Evolutionary conservation across 2,888 invertebrate genomes (phyloP).

Genomic region (Scaptomyza reducta): DNA sequence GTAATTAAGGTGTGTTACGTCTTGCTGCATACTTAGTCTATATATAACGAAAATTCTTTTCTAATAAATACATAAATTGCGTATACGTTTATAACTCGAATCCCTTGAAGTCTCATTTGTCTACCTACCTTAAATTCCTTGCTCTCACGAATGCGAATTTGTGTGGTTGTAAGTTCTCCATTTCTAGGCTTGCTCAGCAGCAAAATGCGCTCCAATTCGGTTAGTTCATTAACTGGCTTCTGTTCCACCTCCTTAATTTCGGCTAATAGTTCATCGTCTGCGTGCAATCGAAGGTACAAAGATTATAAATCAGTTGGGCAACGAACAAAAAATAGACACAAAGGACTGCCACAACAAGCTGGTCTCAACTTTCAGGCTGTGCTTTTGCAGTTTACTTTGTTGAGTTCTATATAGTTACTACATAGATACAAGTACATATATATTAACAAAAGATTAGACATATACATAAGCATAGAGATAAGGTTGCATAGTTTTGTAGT

Average conservation of each 20-base stretch:
- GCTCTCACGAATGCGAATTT: constrained; percentile 97
- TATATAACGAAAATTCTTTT: too few species aligned
- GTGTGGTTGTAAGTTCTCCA: constrained; percentile 93
- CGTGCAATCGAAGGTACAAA: constrained; percentile 33
- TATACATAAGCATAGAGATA: constrained; percentile 14
- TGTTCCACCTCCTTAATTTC: constrained; percentile 87
- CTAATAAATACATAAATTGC: too few species aligned
- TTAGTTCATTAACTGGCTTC: constrained; percentile 88
- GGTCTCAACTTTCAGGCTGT: constrained; percentile 15
- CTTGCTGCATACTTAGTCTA: too few species aligned
- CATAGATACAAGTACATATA: constrained; percentile 1
- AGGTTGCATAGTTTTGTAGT: constrained; percentile 16
- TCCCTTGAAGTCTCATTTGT: too few species aligned
- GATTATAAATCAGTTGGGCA: constrained; percentile 15
- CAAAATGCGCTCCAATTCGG: constrained; percentile 93
- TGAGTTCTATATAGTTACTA: constrained; percentile 10
- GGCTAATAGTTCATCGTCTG: constrained; percentile 87
- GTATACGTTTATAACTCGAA: too few species aligned
- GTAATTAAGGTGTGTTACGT: too few species aligned
- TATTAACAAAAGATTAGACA: constrained; percentile 18
- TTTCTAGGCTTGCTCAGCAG: constrained; percentile 95
- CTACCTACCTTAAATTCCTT: constrained; percentile 96
- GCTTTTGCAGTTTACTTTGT: constrained; percentile 30
- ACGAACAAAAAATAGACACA: background rate
- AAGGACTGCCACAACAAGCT: background rate